Conservation (phyloP, 2,888 invertebrate species). For the Malthinus seriepunctatus region DNA sequence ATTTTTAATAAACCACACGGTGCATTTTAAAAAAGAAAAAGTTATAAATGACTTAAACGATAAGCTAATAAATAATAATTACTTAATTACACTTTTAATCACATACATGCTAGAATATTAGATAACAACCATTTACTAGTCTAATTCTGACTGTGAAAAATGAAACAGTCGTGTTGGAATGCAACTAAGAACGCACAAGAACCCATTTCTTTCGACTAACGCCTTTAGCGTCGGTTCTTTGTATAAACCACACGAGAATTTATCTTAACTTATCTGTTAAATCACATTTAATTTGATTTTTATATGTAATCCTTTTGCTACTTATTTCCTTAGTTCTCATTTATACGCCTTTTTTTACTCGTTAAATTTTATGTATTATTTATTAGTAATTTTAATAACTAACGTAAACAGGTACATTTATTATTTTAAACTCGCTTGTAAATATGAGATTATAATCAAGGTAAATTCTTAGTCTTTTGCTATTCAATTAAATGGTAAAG, state of each 20-base stretch:
- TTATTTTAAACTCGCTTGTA: neutral
- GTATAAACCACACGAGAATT: conserved; percentile 30
- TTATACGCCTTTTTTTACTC: neutral
- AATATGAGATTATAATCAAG: no score
- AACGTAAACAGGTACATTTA: conserved; percentile 8
- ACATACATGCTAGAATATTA: conserved; percentile 4
- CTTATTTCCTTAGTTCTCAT: conserved; percentile 11
- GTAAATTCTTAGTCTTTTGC: no score
- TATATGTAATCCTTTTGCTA: conserved; percentile 14
- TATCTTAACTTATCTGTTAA: conserved; percentile 32
- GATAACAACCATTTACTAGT: neutral
- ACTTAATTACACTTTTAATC: conserved; percentile 1
- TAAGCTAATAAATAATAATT: neutral
- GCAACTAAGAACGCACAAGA: conserved; percentile 26
- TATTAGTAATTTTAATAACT: conserved; percentile 17
- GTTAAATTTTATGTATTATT: conserved; percentile 3
- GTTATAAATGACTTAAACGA: no score
- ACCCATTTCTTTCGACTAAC: conserved; percentile 34
- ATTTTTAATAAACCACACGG: no score
- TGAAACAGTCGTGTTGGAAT: conserved; percentile 31
- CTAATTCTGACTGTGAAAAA: conserved; percentile 29
- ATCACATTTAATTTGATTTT: conserved; percentile 19
- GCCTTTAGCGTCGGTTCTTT: conserved; percentile 34
- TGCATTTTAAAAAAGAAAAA: no score
- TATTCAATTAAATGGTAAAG: no score